A percentile compares a stretch with the other conserved stretches of the same genome.
phyloP scores from a whole-genome alignment of 2,797 vertebrate genomes.

The Chiroxiphia lanceolata region DNA sequence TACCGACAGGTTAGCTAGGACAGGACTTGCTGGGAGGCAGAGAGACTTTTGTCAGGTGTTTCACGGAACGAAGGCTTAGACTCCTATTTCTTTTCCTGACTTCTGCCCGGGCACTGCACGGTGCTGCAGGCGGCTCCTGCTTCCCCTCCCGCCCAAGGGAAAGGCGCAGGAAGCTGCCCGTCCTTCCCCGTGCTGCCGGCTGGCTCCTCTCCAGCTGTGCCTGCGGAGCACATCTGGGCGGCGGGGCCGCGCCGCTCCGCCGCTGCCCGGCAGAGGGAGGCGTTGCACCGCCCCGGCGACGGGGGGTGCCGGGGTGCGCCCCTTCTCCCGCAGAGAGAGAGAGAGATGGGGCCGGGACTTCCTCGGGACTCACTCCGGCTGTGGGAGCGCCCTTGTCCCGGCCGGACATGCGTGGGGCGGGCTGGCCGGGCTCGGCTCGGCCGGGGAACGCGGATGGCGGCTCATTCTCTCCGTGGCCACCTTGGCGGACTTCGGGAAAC shows the following conservation, averaged over 20 bases:
- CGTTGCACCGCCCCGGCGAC: not conserved
- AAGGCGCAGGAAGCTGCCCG: not conserved
- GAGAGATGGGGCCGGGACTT: accelerated
- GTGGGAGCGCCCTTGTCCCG: not conserved
- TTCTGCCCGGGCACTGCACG: not conserved
- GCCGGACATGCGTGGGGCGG: not conserved
- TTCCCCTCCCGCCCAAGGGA: not conserved
- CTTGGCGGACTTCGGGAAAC: accelerated
- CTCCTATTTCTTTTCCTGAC: not conserved
- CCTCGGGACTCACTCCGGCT: not conserved
- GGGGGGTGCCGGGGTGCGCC: not conserved
- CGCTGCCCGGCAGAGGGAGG: constrained; percentile 69
- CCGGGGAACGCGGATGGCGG: accelerated
- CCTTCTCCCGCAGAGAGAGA: not conserved
- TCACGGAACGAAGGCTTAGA: not conserved
- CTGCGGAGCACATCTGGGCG: not conserved
- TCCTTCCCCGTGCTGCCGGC: not conserved
- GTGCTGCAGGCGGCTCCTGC: not conserved
- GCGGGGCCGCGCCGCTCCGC: not conserved
- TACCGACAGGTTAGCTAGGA: not conserved
- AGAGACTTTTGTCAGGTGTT: not conserved
- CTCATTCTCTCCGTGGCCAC: accelerated
- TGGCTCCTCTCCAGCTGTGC: not conserved
- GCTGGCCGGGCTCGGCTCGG: not conserved
- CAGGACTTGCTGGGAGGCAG: not conserved